A percentile compares a stretch with the other conserved stretches of the same genome.
phyloP scores from a whole-genome alignment of 2,113 vertebrate genomes.

The Muscicapa adusta region DNA sequence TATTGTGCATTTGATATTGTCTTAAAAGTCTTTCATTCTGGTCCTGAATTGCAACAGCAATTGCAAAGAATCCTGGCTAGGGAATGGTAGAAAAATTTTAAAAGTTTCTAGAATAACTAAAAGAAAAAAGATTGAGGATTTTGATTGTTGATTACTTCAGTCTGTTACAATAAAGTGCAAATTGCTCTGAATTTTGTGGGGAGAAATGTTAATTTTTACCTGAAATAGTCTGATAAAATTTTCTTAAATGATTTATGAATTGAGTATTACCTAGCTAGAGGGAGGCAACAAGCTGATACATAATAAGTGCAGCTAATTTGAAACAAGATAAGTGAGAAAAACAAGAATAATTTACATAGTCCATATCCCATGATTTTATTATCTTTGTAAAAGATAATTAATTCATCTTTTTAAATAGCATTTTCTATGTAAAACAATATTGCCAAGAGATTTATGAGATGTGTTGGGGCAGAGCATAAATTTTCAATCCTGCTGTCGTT shows the following conservation, averaged over 20 bases:
- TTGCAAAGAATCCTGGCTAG: not conserved
- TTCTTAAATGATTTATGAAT: not conserved
- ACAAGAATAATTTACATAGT: not conserved
- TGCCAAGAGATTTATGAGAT: not conserved
- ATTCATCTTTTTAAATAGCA: not conserved
- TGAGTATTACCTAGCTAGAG: not conserved
- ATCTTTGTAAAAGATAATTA: not conserved
- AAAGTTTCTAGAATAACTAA: not conserved
- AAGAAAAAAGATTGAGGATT: not conserved
- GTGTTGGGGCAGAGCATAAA: not conserved
- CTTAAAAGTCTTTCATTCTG: not conserved
- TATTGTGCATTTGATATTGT: not conserved
- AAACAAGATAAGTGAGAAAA: slow-evolving; percentile 24
- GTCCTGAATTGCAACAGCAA: not conserved
- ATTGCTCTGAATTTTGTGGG: not conserved
- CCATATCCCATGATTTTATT: not conserved
- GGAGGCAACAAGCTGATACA: not conserved
- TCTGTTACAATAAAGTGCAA: not conserved
- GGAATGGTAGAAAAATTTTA: not conserved
- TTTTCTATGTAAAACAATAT: not conserved
- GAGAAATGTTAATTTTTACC: not conserved
- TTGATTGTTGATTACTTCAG: not conserved
- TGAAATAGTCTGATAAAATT: not conserved
- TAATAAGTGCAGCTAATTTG: not conserved
- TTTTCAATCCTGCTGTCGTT: not conserved